These are phyloP conservation scores for Silurus asotus DNA, from an alignment of 2,113 vertebrate species.

Conservation along the genomic window DNA sequence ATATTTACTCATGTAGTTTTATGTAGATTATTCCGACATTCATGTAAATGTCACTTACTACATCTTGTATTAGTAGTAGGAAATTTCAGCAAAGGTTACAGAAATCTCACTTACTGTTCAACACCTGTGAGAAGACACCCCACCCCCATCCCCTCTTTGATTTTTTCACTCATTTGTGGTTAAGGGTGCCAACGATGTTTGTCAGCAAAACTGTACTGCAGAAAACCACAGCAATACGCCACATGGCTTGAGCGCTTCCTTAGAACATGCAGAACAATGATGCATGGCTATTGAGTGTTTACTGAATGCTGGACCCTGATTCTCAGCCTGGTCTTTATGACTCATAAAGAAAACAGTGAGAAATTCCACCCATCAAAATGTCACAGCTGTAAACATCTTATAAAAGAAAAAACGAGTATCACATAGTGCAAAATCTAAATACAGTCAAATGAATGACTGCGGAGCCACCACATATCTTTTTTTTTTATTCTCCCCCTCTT, in stretches of 20 bases:
- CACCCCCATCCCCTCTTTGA: neutral
- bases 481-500: neutral
- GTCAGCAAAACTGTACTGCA: slow-evolving; percentile 54
- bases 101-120: slow-evolving; percentile 19
- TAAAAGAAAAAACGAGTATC: slow-evolving; percentile 1
- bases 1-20: neutral
- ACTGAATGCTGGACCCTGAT: slow-evolving; percentile 5
- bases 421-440: slow-evolving; percentile 19
- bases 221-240: slow-evolving; percentile 60
- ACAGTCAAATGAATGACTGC: slow-evolving; percentile 21
- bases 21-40: neutral
- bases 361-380: slow-evolving; percentile 54
- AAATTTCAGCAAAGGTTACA: slow-evolving; percentile 32
- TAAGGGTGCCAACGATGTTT: slow-evolving; percentile 50
- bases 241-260: slow-evolving; percentile 44
- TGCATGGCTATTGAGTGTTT: slow-evolving; percentile 3
- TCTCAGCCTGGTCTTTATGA: slow-evolving; percentile 41
- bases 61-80: slow-evolving; percentile 3
- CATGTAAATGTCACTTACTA: slow-evolving; percentile 26
- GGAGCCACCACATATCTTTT: slow-evolving; percentile 34
- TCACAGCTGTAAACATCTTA: slow-evolving; percentile 34
- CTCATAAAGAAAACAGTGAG: slow-evolving; percentile 38
- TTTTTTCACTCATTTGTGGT: slow-evolving; percentile 41
- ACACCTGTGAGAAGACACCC: slow-evolving; percentile 26
- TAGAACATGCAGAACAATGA: neutral